Conservation (phyloP, 2,888 invertebrate species). For the Microdon myrmicae region DNA sequence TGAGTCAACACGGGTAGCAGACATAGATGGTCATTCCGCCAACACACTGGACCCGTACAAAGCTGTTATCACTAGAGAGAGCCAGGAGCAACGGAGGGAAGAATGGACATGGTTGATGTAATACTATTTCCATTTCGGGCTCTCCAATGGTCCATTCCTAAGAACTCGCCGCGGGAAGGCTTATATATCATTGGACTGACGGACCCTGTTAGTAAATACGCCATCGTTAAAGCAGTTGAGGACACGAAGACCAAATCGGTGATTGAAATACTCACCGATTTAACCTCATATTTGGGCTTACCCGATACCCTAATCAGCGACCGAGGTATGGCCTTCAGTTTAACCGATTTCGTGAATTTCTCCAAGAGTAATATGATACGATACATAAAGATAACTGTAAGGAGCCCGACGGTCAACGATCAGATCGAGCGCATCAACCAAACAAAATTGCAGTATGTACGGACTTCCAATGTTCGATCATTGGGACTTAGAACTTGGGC, state of each 20-base stretch:
- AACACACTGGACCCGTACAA: too few relatives aligned
- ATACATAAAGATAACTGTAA: neutral
- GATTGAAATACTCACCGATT: conserved; percentile 26
- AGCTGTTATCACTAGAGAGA: conserved; percentile 14
- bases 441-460: conserved; percentile 47
- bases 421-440: conserved; percentile 47
- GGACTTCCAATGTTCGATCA: conserved; percentile 42
- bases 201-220: conserved; percentile 12
- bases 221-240: conserved; percentile 1
- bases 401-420: neutral
- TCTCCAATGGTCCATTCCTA: conserved; percentile 15
- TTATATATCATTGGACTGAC: conserved; percentile 6
- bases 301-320: conserved; percentile 14
- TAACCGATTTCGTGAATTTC: conserved; percentile 1
- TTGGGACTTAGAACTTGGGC: conserved; percentile 41
- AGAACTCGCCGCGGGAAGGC: conserved; percentile 4
- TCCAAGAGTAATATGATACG: neutral
- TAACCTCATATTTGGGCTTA: conserved; percentile 33
- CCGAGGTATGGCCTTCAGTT: neutral
- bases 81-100: conserved; percentile 5
- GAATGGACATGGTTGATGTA: conserved; percentile 2
- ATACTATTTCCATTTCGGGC: conserved; percentile 9
- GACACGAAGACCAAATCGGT: conserved; percentile 28
- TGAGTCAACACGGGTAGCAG: too few relatives aligned
- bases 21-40: too few relatives aligned